Percentiles rank a stretch among this genome's conserved stretches.
These are phyloP conservation scores for Stenodera caucasica DNA, from an alignment of 2,888 invertebrate genomes.

Conservation along the genomic window DNA sequence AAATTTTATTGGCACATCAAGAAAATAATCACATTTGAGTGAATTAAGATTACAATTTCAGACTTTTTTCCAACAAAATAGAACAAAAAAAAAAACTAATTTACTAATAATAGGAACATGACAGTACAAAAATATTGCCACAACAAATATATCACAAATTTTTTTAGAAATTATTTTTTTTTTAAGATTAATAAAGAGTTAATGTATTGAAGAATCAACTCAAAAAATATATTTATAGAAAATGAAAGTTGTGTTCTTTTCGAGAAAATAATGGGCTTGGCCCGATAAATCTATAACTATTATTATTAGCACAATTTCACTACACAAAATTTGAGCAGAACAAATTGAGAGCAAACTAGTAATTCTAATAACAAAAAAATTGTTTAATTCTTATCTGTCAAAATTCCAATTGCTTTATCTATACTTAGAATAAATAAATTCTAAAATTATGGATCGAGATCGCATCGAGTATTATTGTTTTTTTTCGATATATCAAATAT, in stretches of 20 bases:
- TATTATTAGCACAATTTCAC: conserved; percentile 1
- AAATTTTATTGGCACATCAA: conserved; percentile 31
- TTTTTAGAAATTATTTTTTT: conserved; percentile 5
- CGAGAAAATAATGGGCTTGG: not conserved
- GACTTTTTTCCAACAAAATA: conserved; percentile 16
- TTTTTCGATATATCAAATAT: not conserved
- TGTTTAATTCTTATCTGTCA: no score
- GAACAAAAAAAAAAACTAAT: conserved; percentile 25
- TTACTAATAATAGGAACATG: conserved; percentile 33
- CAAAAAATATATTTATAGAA: not conserved
- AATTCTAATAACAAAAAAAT: no score
- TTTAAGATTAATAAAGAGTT: no score
- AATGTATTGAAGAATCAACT: not conserved
- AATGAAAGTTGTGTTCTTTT: conserved; percentile 6
- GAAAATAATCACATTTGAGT: conserved; percentile 26
- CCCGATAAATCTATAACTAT: not conserved
- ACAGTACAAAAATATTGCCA: conserved; percentile 33
- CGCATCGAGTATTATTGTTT: not conserved
- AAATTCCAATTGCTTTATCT: no score
- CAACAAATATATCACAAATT: conserved; percentile 30
- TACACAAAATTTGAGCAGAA: conserved; percentile 18
- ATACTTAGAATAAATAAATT: no score
- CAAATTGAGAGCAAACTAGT: conserved; percentile 12
- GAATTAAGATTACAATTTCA: conserved; percentile 17
- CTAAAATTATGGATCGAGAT: no score